phyloP scores from a whole-genome alignment of 2,113 vertebrate genomes.

The Myocastor coypus region DNA sequence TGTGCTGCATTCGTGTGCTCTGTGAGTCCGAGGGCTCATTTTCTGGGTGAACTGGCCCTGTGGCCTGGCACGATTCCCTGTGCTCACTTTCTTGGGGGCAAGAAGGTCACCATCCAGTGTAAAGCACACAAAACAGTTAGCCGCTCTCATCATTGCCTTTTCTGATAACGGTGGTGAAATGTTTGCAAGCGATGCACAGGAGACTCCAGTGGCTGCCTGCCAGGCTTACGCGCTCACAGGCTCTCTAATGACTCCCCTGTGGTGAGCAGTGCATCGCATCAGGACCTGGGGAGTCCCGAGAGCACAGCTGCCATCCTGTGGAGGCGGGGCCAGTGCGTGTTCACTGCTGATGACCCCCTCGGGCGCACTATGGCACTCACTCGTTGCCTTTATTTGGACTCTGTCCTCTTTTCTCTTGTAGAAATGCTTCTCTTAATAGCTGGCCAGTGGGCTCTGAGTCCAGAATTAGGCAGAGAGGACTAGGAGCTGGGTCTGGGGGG shows the following conservation, averaged over 20 bases:
- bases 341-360: not conserved
- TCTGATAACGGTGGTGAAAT: slow-evolving; percentile 57
- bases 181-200: not conserved
- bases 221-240: slow-evolving; percentile 61
- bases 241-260: slow-evolving; percentile 73
- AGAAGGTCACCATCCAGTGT: slow-evolving; percentile 22
- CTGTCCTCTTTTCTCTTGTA: fast-evolving
- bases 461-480: not conserved
- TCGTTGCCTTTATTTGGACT: not conserved
- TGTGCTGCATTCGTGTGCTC: not conserved
- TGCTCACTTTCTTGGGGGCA: not conserved
- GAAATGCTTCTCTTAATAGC: not conserved
- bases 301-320: slow-evolving; percentile 38
- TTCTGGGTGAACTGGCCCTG: not conserved
- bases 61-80: not conserved
- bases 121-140: slow-evolving; percentile 42
- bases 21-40: not conserved
- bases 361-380: not conserved
- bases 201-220: slow-evolving; percentile 60
- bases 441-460: not conserved
- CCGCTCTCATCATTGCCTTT: slow-evolving; percentile 62
- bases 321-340: slow-evolving; percentile 32
- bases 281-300: not conserved
- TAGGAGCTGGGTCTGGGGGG: not conserved
- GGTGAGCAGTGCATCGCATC: slow-evolving; percentile 74